These are phyloP conservation scores for Poeciliopsis turrubarensis DNA, from an alignment of 2,113 vertebrate genomes.

Conservation along the genomic window DNA sequence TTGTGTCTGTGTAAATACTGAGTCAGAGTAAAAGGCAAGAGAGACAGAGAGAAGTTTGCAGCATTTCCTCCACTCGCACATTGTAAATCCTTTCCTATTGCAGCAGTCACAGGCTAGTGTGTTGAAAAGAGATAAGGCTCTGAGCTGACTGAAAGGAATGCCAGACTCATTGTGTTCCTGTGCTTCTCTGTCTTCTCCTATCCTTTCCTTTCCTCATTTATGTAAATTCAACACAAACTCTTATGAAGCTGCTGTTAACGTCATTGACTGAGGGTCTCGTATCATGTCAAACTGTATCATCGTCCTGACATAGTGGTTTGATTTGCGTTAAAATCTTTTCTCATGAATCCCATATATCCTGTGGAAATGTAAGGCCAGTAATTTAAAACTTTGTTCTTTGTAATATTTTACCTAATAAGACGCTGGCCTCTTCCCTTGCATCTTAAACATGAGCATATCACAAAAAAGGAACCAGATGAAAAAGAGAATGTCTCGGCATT, in stretches of 20 bases:
- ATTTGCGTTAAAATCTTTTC: slow-evolving; percentile 17
- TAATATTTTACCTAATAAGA: slow-evolving; percentile 24
- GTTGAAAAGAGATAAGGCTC: slow-evolving; percentile 81
- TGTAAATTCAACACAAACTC: slow-evolving; percentile 50
- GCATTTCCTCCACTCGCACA: slow-evolving; percentile 70
- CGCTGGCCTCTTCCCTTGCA: slow-evolving; percentile 42
- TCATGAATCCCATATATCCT: slow-evolving; percentile 8
- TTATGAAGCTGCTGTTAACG: slow-evolving; percentile 61
- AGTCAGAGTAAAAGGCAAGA: slow-evolving; percentile 36
- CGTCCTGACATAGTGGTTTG: slow-evolving; percentile 12
- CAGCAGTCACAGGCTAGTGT: slow-evolving; percentile 74
- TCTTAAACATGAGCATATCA: slow-evolving; percentile 39
- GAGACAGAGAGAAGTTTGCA: slow-evolving; percentile 65
- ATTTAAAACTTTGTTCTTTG: slow-evolving; percentile 26
- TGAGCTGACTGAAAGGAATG: slow-evolving; percentile 72
- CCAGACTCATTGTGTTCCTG: slow-evolving; percentile 73
- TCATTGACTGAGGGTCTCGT: slow-evolving; percentile 31
- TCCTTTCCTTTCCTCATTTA: slow-evolving; percentile 58
- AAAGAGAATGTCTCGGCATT: slow-evolving; percentile 47
- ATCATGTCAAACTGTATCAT: slow-evolving; percentile 17
- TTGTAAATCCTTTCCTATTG: slow-evolving; percentile 83
- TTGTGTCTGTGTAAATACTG: slow-evolving; percentile 24
- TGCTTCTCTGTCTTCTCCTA: slow-evolving; percentile 59
- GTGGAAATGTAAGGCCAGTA: slow-evolving; percentile 8
- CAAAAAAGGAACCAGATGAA: slow-evolving; percentile 16